These are phyloP conservation scores for Gymnothorax reevesii DNA, from an alignment of 2,797 vertebrate genomes.

Conservation along the genomic window DNA sequence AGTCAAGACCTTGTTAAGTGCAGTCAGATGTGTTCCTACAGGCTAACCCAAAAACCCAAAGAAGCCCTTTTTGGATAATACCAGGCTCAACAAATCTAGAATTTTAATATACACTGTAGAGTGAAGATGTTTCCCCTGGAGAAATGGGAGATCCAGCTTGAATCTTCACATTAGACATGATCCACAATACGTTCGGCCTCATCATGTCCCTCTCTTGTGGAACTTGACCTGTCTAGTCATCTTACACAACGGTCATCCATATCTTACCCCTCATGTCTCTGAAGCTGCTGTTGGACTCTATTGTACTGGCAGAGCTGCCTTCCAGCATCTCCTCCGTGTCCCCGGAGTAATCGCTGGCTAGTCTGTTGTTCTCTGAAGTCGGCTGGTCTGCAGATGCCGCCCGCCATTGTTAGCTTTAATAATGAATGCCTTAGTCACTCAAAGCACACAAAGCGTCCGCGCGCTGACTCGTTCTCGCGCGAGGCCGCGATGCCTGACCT, in stretches of 20 bases:
- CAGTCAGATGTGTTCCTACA: no score
- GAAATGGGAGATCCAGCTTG: no score
- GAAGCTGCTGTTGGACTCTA: neutral
- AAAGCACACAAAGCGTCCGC: constrained; percentile 50
- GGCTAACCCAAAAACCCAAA: no score
- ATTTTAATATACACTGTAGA: no score
- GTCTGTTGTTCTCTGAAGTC: constrained; percentile 21
- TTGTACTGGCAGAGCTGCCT: neutral
- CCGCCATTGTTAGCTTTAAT: constrained; percentile 61
- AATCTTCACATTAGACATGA: no score
- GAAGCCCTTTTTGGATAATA: no score
- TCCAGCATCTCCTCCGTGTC: constrained; percentile 47
- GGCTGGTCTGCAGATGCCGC: constrained; percentile 33
- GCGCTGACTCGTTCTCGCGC: constrained; percentile 50
- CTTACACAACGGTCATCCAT: neutral
- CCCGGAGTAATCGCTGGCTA: constrained; percentile 33
- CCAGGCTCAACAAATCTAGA: no score
- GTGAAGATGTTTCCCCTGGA: no score
- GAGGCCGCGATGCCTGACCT: constrained; percentile 39
- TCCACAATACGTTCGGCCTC: no score
- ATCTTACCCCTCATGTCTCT: constrained; percentile 15
- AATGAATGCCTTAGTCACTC: constrained; percentile 62
- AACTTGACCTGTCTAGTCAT: constrained; percentile 27
- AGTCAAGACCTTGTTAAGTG: no score
- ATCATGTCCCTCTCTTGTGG: constrained; percentile 27